Percentiles rank a stretch among this genome's conserved stretches.
Evolutionary conservation across 2,888 invertebrate genomes (phyloP).

Genomic region (Cephus spinipes): DNA sequence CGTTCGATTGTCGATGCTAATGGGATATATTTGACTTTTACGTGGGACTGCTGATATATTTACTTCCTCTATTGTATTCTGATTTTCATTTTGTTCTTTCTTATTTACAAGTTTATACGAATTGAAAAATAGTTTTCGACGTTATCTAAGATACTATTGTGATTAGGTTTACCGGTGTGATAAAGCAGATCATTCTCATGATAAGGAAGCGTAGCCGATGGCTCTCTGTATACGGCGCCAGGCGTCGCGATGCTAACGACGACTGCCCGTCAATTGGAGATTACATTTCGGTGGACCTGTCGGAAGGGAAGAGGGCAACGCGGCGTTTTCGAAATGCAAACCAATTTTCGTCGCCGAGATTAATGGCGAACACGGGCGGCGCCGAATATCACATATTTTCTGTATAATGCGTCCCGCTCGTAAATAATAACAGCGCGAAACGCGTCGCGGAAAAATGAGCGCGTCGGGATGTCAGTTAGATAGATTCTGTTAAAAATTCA

Average conservation of each 20-base stretch:
- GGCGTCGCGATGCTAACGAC: slow-evolving; percentile 6
- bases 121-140: too few species aligned
- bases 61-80: too few species aligned
- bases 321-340: slow-evolving; percentile 52
- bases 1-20: too few species aligned
- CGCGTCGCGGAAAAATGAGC: slow-evolving; percentile 38
- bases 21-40: too few species aligned
- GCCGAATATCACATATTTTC: slow-evolving; percentile 55
- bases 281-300: background rate
- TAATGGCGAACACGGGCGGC: slow-evolving; percentile 51
- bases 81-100: too few species aligned
- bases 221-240: background rate
- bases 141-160: too few species aligned
- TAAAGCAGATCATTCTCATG: too few species aligned
- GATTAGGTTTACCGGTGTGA: too few species aligned
- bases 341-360: slow-evolving; percentile 54
- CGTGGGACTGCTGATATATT: too few species aligned
- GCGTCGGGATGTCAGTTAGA: slow-evolving; percentile 36
- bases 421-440: slow-evolving; percentile 53
- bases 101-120: too few species aligned
- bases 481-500: slow-evolving; percentile 50
- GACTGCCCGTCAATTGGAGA: background rate
- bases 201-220: too few species aligned
- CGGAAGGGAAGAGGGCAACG: background rate
- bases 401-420: slow-evolving; percentile 53